Evolutionary conservation across 1,140 invertebrate species (phyloP).

Genomic region (Centruroides vittatus): DNA sequence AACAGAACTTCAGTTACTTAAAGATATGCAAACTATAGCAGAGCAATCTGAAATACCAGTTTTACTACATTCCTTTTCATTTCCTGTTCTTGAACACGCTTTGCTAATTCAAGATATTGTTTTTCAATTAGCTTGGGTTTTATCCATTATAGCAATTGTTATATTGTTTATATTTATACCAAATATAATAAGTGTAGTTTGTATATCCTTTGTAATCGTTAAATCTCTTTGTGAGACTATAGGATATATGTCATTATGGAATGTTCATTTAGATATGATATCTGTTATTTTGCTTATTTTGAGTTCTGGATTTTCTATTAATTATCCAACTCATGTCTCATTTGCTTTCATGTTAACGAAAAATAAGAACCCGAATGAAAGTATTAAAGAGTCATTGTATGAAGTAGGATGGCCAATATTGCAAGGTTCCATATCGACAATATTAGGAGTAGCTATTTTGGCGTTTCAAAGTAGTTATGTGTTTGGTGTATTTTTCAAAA

Average conservation of each 20-base stretch:
- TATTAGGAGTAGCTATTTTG: conserved; percentile 72
- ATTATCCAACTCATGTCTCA: conserved; percentile 92
- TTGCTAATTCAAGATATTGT: conserved; percentile 80
- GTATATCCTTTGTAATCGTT: conserved; percentile 87
- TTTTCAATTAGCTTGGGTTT: conserved; percentile 79
- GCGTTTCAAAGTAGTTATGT: conserved; percentile 85
- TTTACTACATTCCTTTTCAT: conserved; percentile 83
- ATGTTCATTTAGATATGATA: conserved; percentile 85
- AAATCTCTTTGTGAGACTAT: conserved; percentile 88
- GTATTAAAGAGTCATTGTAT: conserved; percentile 71
- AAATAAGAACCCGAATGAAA: conserved; percentile 34
- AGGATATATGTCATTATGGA: conserved; percentile 91
- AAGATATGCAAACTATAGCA: conserved; percentile 58
- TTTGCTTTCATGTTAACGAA: conserved; percentile 83
- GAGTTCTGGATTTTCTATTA: conserved; percentile 94
- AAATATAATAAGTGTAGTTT: conserved; percentile 76
- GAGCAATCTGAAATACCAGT: conserved; percentile 60
- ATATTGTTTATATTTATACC: conserved; percentile 91
- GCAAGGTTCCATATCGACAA: conserved; percentile 81
- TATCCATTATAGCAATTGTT: conserved; percentile 87
- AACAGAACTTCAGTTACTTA: conserved; percentile 78
- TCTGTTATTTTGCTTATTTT: conserved; percentile 98
- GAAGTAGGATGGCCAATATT: conserved; percentile 82
- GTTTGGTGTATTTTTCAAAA: conserved; percentile 93
- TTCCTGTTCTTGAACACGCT: conserved; percentile 89